A percentile compares a stretch with the other conserved stretches of the same genome.
Conservation (phyloP, 2,888 invertebrate genomes). For the Desoria tigrina region DNA sequence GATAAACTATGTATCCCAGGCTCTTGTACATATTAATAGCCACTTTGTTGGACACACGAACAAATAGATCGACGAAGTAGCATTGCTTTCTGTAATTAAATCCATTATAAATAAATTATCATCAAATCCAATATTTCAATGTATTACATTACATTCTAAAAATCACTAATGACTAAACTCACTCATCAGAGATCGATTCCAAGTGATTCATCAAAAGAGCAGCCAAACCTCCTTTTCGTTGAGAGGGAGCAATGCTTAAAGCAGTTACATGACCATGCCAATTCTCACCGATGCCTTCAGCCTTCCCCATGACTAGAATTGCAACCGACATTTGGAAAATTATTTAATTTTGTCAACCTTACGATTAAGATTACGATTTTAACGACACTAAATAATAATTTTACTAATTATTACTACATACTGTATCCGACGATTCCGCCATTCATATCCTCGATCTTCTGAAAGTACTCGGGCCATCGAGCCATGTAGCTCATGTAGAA, state of each 20-base stretch:
- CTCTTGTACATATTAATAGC: constrained; percentile 97
- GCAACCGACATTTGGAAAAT: no score
- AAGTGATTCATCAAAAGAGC: constrained; percentile 89
- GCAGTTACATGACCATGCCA: constrained; percentile 99
- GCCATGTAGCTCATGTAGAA: constrained; percentile 98
- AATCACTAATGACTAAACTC: constrained; percentile 52
- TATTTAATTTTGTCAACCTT: not conserved
- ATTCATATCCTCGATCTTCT: constrained; percentile 92
- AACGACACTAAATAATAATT: not conserved
- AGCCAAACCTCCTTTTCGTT: constrained; percentile 86
- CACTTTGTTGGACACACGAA: constrained; percentile 93
- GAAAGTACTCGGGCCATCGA: constrained; percentile 98
- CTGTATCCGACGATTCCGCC: constrained; percentile 99
- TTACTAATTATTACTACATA: constrained; percentile 62
- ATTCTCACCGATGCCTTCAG: constrained; percentile 90
- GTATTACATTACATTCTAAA: not conserved
- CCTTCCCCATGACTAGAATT: constrained; percentile 95
- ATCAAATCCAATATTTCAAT: not conserved
- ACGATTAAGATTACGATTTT: not conserved
- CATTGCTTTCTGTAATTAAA: constrained; percentile 83
- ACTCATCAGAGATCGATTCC: constrained; percentile 96
- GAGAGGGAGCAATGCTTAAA: constrained; percentile 92
- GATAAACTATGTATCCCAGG: constrained; percentile 92
- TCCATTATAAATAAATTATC: no score
- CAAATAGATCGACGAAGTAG: constrained; percentile 97